phyloP scores from a whole-genome alignment of 2,113 vertebrate species.

The Lycocorax pyrrhopterus region DNA sequence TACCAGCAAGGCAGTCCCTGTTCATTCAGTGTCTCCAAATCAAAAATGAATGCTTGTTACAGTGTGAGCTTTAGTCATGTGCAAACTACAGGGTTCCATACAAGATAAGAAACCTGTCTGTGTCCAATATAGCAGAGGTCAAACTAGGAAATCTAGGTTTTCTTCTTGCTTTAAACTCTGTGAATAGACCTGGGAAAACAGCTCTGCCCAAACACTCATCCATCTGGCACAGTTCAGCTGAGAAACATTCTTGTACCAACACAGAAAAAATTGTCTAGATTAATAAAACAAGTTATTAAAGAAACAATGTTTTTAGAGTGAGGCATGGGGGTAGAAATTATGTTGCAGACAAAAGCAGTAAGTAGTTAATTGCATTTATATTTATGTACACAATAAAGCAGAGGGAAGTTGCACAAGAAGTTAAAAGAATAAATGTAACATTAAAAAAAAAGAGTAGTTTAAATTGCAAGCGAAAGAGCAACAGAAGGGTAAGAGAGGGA shows the following conservation, averaged over 20 bases:
- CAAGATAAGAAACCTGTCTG: background rate
- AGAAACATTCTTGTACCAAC: background rate
- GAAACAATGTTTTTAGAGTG: background rate
- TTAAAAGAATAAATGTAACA: background rate
- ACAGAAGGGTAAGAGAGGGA: background rate
- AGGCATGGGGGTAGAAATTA: background rate
- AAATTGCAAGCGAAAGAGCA: background rate
- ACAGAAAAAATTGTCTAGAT: background rate
- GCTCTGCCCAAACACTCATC: background rate
- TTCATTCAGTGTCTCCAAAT: background rate
- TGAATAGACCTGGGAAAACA: background rate
- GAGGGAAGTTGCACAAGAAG: background rate
- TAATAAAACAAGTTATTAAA: background rate
- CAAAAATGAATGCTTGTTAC: background rate
- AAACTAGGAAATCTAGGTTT: background rate
- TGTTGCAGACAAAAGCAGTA: background rate
- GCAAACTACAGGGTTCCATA: background rate
- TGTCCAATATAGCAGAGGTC: background rate
- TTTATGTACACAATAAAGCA: background rate
- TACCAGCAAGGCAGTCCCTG: background rate
- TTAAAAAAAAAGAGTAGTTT: background rate
- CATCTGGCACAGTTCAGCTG: background rate
- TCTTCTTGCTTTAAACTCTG: background rate
- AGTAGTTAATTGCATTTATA: background rate
- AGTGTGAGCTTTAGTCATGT: accelerated